Evolutionary conservation across 2,113 vertebrate species (phyloP).

Genomic region (Myrmecophaga tridactyla): DNA sequence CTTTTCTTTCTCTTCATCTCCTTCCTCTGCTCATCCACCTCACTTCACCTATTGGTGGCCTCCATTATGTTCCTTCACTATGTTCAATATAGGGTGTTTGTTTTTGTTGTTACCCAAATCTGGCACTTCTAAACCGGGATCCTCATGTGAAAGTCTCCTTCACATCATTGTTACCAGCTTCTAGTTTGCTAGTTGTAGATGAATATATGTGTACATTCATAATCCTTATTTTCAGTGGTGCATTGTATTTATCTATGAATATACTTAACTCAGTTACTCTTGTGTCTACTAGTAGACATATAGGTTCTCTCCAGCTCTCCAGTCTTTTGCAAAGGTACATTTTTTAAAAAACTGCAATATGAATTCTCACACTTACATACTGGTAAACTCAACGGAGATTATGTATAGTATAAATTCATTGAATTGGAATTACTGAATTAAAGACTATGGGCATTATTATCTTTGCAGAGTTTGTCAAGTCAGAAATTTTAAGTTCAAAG

Average conservation of each 20-base stretch:
- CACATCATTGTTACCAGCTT: not conserved
- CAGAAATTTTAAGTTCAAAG: constrained; percentile 25
- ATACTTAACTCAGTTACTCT: not conserved
- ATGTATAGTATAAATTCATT: not conserved
- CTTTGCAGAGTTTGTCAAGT: constrained; percentile 10
- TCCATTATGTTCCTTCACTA: not conserved
- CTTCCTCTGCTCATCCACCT: too few species aligned
- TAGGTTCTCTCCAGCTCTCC: not conserved
- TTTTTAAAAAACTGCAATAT: not conserved
- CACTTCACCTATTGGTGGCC: not conserved
- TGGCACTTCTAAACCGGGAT: too few species aligned
- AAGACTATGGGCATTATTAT: not conserved
- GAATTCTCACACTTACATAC: not conserved
- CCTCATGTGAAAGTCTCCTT: not conserved
- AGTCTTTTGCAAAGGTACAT: too few species aligned
- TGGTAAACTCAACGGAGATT: not conserved
- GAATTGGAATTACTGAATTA: not conserved
- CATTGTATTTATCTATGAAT: not conserved
- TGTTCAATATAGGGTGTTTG: not conserved
- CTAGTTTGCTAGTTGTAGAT: not conserved
- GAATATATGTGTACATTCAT: not conserved
- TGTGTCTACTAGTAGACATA: not conserved
- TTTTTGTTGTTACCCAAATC: not conserved
- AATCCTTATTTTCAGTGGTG: not conserved
- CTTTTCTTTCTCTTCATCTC: not conserved